Percentiles rank a stretch among this genome's conserved stretches.
These are phyloP conservation scores for Abrostola triplasia DNA, from an alignment of 2,888 invertebrate species.

Conservation along the genomic window DNA sequence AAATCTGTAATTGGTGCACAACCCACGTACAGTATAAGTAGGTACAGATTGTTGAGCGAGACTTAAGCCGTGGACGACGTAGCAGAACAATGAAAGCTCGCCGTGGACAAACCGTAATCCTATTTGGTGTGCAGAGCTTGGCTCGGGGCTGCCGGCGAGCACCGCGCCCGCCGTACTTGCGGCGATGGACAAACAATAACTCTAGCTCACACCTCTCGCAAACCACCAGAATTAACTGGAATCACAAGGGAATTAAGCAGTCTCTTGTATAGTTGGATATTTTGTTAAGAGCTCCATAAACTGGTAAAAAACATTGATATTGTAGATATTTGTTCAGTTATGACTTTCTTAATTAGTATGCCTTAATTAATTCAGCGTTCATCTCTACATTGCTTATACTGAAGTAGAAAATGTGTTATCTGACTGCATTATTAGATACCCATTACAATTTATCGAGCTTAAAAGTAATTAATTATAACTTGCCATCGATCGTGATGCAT, in stretches of 20 bases:
- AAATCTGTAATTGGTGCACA: constrained; percentile 60
- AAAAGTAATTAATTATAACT: no score
- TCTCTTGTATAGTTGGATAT: constrained; percentile 29
- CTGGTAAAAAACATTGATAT: constrained; percentile 14
- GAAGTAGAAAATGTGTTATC: no score
- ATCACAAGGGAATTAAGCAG: constrained; percentile 49
- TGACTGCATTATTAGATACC: no score
- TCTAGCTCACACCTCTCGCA: constrained; percentile 60
- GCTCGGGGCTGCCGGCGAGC: constrained; percentile 28
- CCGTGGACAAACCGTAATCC: constrained; percentile 72
- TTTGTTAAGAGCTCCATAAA: constrained; percentile 40
- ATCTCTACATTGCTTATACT: no score
- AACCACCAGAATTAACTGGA: constrained; percentile 52
- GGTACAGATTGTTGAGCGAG: constrained; percentile 60
- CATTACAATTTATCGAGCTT: no score
- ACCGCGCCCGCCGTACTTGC: constrained; percentile 25
- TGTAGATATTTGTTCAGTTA: constrained; percentile 10
- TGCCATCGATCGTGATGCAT: no score
- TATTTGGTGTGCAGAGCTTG: constrained; percentile 63
- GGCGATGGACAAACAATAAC: constrained; percentile 68
- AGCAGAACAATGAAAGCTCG: constrained; percentile 66
- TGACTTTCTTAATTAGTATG: no score
- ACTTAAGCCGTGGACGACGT: constrained; percentile 61
- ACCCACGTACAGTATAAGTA: constrained; percentile 56
- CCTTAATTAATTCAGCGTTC: no score